Conservation (phyloP, 2,797 vertebrate species). For the Alcedo atthis region DNA sequence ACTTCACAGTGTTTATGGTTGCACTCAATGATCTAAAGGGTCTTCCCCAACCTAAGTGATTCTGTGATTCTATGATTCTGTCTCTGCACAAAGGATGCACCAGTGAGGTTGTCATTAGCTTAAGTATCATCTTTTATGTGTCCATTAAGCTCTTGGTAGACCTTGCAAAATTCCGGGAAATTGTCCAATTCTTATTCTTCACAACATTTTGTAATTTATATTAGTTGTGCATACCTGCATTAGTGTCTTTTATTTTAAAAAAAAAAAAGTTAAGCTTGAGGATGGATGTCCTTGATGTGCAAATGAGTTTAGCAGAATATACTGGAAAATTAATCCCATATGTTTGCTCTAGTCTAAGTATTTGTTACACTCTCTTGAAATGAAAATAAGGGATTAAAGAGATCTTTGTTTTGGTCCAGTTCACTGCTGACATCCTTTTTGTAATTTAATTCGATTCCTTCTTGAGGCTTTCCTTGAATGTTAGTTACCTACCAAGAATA, state of each 20-base stretch:
- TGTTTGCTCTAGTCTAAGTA: background rate
- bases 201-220: background rate
- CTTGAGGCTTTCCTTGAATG: background rate
- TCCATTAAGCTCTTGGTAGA: background rate
- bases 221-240: background rate
- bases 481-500: background rate
- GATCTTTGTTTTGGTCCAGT: background rate
- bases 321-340: background rate
- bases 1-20: background rate
- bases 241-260: fast-evolving
- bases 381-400: background rate
- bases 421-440: background rate
- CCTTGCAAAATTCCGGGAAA: background rate
- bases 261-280: background rate
- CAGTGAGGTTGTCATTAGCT: background rate
- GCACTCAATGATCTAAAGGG: background rate
- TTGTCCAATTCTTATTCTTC: background rate
- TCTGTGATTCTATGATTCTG: background rate
- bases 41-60: background rate
- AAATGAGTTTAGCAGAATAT: background rate
- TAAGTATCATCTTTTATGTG: background rate
- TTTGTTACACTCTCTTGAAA: background rate
- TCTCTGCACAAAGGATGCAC: background rate
- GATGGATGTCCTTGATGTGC: background rate
- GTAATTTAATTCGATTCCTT: background rate